A percentile compares a stretch with the other conserved stretches of the same genome.
Evolutionary conservation across 2,888 invertebrate genomes (phyloP).

Genomic region (Drosophila meridiana): DNA sequence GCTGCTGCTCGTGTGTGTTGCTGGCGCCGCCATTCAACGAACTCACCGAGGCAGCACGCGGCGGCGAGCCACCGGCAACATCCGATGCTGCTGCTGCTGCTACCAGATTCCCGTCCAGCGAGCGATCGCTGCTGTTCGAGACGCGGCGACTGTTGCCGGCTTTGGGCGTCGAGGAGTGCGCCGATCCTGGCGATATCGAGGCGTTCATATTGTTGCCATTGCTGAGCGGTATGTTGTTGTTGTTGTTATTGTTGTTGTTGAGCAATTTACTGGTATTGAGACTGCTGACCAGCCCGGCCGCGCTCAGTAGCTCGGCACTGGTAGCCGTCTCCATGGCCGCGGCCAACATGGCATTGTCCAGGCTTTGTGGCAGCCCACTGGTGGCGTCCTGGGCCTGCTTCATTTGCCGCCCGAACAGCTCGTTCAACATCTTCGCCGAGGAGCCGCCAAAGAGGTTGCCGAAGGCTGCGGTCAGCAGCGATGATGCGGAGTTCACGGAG

Average conservation of each 20-base stretch:
- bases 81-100: constrained; percentile 64
- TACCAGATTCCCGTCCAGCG: constrained; percentile 84
- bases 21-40: constrained; percentile 58
- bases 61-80: constrained; percentile 73
- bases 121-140: constrained; percentile 82
- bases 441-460: constrained; percentile 89
- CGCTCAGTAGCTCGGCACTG: constrained; percentile 85
- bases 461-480: constrained; percentile 80
- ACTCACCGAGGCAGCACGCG: constrained; percentile 62
- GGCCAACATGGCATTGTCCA: constrained; percentile 85
- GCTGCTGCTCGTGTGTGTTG: constrained; percentile 47
- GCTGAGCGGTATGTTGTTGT: constrained; percentile 60
- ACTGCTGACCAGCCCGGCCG: constrained; percentile 79
- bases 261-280: constrained; percentile 78
- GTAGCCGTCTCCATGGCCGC: constrained; percentile 85
- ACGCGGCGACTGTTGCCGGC: constrained; percentile 71
- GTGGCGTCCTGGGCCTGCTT: constrained; percentile 89
- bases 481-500: constrained; percentile 70
- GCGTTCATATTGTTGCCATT: constrained; percentile 59
- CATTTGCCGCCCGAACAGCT: constrained; percentile 93
- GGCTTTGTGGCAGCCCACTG: constrained; percentile 84
- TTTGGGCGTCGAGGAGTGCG: constrained; percentile 60
- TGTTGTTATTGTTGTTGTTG: constrained; percentile 72
- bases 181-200: constrained; percentile 63
- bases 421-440: constrained; percentile 96